These are phyloP conservation scores for Nothoprocta perdicaria DNA, from an alignment of 2,113 vertebrate genomes.

Conservation along the genomic window DNA sequence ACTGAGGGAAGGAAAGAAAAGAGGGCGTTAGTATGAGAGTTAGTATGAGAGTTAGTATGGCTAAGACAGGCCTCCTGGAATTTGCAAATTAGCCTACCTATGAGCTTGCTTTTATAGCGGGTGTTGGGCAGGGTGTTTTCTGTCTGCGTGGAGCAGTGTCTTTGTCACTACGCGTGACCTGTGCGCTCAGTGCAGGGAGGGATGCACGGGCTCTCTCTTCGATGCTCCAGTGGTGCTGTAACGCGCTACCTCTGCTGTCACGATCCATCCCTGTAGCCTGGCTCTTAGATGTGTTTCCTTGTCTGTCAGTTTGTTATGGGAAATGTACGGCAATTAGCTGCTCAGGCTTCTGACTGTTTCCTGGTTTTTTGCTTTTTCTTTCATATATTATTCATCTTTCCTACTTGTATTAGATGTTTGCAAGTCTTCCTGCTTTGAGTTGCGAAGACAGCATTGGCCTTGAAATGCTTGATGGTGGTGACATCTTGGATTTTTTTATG, in stretches of 20 bases:
- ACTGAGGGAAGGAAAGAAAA: neutral
- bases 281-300: neutral
- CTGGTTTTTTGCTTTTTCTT: slow-evolving; percentile 62
- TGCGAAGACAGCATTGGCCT: slow-evolving; percentile 6
- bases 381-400: slow-evolving; percentile 74
- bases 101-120: too few relatives aligned
- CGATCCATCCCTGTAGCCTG: neutral
- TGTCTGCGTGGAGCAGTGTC: accelerated
- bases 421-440: slow-evolving; percentile 54
- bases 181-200: accelerated
- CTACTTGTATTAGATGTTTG: slow-evolving; percentile 62
- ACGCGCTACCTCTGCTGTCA: neutral
- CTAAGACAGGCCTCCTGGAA: too few relatives aligned
- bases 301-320: neutral
- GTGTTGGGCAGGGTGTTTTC: neutral
- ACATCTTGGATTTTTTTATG: neutral
- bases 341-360: slow-evolving; percentile 47
- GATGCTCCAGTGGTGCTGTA: neutral
- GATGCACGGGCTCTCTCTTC: accelerated
- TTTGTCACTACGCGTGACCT: accelerated
- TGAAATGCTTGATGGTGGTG: slow-evolving; percentile 55
- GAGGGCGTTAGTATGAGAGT: too few relatives aligned
- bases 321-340: slow-evolving; percentile 32
- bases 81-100: too few relatives aligned
- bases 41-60: too few relatives aligned